phyloP scores from a whole-genome alignment of 1,140 invertebrate genomes.

The Diachasmimorpha longicaudata region DNA sequence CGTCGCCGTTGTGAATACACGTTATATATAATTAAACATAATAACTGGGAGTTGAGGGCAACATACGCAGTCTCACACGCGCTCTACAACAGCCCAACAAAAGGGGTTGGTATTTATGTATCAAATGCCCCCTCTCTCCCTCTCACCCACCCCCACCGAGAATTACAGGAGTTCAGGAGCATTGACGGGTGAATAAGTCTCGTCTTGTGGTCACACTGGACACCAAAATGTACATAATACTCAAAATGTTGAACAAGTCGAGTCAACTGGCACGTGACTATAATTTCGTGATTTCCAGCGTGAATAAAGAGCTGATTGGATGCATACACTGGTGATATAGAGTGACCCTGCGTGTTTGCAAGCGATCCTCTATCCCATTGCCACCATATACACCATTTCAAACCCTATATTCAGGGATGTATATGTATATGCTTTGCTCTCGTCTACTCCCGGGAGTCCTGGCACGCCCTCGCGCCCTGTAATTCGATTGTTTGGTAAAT shows the following conservation, averaged over 20 bases:
- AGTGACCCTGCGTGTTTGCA: slow-evolving; percentile 27
- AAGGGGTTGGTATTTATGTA: slow-evolving; percentile 5
- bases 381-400: background rate
- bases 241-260: background rate
- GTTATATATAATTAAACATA: slow-evolving; percentile 23
- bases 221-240: background rate
- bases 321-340: slow-evolving; percentile 21
- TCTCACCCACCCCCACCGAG: background rate
- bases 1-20: background rate
- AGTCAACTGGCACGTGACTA: slow-evolving; percentile 41
- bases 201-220: slow-evolving; percentile 22
- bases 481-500: slow-evolving; percentile 53
- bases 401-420: background rate
- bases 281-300: slow-evolving; percentile 47
- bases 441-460: slow-evolving; percentile 12
- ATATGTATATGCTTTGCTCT: background rate
- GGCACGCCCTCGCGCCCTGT: slow-evolving; percentile 37
- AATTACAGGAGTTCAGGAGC: background rate
- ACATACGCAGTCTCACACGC: slow-evolving; percentile 13
- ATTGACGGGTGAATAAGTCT: slow-evolving; percentile 23
- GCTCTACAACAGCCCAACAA: background rate
- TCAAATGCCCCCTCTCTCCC: background rate
- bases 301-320: slow-evolving; percentile 55
- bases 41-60: slow-evolving; percentile 2
- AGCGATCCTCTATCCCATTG: slow-evolving; percentile 26